Base-by-base conservation (phyloP, 2,888 invertebrate species). In the Pteria penguin region DNA sequence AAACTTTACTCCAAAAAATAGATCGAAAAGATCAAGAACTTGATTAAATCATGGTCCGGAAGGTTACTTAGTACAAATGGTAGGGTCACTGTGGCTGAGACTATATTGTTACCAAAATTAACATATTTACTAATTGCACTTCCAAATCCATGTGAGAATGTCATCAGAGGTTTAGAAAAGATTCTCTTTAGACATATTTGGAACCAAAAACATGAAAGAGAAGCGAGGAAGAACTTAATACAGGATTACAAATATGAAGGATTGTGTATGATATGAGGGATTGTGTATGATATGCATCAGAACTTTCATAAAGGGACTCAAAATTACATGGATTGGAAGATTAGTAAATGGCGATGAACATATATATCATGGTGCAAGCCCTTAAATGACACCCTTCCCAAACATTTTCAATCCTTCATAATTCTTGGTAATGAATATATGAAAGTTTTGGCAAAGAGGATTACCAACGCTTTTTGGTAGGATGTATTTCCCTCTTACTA, bases 321-420 rank as follows among this genome's bases (percentile, higher is more conserved):
- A 73, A 67, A 14, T 57, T 45, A 33, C 66, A 65, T 73, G 66
- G 73, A 18, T 73, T 14, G 60, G 60, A 58, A 66, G 65, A 36
- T 5, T 66, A 57, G 32, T 52, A 5, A 8, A 18, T 24, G 54
- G 22, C 18, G 33, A 36, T 36, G 45, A 36, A 36, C 5, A 71
- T 29, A 36, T 8, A 36, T 14, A 5, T 2, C 4, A 8, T 71
- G 71, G 71, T 27, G 60, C 27, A 11, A 5, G 5, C 26, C 27
- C 4, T 27, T 60, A 18, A 60, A 60, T 24, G 26, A 26, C 26
- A 14, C 26, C 26, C 4, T 18, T 60, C 60, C 11, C n/a, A 24
- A 55, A 8, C 24, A n/a, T 55, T 55, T 55, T 55, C 4, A n/a
- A 22, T 60, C 8, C 14, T 60, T 5, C 60, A 5, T 26, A 5